Base-by-base conservation (phyloP, 2,888 invertebrate genomes). In the Andrena fulva region DNA sequence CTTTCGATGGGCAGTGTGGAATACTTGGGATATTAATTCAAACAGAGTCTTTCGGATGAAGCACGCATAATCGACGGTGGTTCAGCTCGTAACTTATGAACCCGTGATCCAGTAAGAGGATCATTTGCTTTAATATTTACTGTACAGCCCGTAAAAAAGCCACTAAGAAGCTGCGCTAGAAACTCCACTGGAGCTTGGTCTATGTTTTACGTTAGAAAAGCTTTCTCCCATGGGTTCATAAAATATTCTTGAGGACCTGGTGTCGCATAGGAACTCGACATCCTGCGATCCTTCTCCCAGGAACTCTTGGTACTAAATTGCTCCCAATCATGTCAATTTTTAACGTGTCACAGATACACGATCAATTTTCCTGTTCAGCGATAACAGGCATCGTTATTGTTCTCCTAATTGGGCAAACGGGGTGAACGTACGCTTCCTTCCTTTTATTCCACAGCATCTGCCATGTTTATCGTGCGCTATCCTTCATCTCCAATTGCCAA, bases 51-150 rank as follows among this genome's bases (percentile, higher is more conserved):
- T 50, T 77, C 24, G 27, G 69, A 73, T 33, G 54, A 66, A 66
- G 50, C 77, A 72, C 56, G 56, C 50, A 77, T 77, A 33, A 33
- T 20, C 29, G 29, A 48, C 42, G 71, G 54, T 72, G 54, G 64
- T 50, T n/a, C n/a, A n/a, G 16, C 29, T 20, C 60, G 82, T 84
- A 52, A 80, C 76, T 82, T 69, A 75, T 68, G 50, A 80, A 72
- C 24, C 60, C 27, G 35, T 68, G 16, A 71, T 81, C 62, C 71
- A 8, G 50, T 74, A 84, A 82, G 78, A 81, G 77, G 82, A 86
- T 84, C 79, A 84, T 71, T 76, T 20, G 71, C 67, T 69, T 81
- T 76, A 80, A 78, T 69, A 68, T 80, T 85, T 83, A 56, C 74
- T 35, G 20, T 12, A 52, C 31, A 33, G 50, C 8, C 54, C 8